Conservation (phyloP, 1,140 invertebrate species). For the Hyles vespertilio region DNA sequence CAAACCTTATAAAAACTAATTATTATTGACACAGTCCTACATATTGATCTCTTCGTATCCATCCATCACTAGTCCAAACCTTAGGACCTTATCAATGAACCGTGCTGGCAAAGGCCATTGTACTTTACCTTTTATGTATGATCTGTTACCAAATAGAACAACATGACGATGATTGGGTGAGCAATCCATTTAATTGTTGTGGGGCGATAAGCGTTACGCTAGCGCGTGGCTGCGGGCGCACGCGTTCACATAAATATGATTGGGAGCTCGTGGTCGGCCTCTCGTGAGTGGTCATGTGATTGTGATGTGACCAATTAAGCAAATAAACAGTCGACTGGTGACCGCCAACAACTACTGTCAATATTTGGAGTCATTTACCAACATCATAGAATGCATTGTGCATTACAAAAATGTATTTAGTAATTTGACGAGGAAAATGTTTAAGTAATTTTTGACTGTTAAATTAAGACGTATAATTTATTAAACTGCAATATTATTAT, state of each 20-base stretch:
- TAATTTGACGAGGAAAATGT: too few species aligned
- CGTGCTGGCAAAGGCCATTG: slow-evolving; percentile 27
- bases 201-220: slow-evolving; percentile 38
- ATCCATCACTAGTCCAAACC: too few species aligned
- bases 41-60: too few species aligned
- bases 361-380: slow-evolving; percentile 34
- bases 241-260: slow-evolving; percentile 45
- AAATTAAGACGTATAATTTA: too few species aligned
- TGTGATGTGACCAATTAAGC: slow-evolving; percentile 70
- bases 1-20: too few species aligned
- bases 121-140: slow-evolving; percentile 39
- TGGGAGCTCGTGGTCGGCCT: slow-evolving; percentile 57
- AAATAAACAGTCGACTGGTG: slow-evolving; percentile 53
- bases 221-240: slow-evolving; percentile 36
- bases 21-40: too few species aligned
- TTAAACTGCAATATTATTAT: too few species aligned
- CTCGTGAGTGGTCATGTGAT: slow-evolving; percentile 70
- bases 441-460: too few species aligned
- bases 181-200: slow-evolving; percentile 48
- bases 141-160: slow-evolving; percentile 30
- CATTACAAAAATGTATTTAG: neutral
- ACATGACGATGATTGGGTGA: slow-evolving; percentile 35
- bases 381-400: neutral
- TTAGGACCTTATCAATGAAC: neutral
- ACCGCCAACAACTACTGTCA: slow-evolving; percentile 42